Conservation (phyloP, 2,888 invertebrate species). For the Hypomecis punctinalis region DNA sequence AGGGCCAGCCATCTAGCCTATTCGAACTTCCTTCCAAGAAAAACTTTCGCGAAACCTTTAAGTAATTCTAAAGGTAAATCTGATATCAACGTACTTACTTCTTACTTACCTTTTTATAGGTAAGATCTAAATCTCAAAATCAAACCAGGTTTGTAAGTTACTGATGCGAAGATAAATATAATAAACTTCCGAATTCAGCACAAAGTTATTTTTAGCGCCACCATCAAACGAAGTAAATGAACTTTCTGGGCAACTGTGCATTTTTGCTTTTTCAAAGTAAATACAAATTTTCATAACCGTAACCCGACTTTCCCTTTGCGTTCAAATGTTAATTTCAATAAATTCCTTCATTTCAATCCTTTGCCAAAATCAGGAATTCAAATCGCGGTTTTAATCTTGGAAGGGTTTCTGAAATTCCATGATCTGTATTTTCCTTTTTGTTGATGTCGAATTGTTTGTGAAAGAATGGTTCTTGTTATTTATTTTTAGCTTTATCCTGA, state of each 20-base stretch:
- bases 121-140: too few species aligned
- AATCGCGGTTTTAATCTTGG: slow-evolving; percentile 44
- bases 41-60: too few species aligned
- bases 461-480: slow-evolving; percentile 15
- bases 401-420: slow-evolving; percentile 31
- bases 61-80: too few species aligned
- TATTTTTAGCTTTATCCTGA: slow-evolving; percentile 3
- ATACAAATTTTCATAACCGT: slow-evolving; percentile 63
- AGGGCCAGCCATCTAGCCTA: too few species aligned
- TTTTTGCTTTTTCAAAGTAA: slow-evolving; percentile 42
- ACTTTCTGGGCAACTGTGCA: slow-evolving; percentile 42
- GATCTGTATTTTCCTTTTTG: slow-evolving; percentile 30
- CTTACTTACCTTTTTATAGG: too few species aligned
- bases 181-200: not conserved
- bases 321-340: slow-evolving; percentile 58
- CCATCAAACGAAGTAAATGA: slow-evolving; percentile 15
- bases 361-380: slow-evolving; percentile 59
- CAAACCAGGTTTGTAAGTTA: too few species aligned
- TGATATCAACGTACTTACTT: too few species aligned
- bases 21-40: too few species aligned
- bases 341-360: slow-evolving; percentile 63
- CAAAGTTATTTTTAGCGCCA: not conserved
- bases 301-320: slow-evolving; percentile 52
- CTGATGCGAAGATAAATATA: not conserved
- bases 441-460: slow-evolving; percentile 24